Base-by-base conservation (phyloP, 2,888 invertebrate species). In the Andrena chrysosceles region DNA sequence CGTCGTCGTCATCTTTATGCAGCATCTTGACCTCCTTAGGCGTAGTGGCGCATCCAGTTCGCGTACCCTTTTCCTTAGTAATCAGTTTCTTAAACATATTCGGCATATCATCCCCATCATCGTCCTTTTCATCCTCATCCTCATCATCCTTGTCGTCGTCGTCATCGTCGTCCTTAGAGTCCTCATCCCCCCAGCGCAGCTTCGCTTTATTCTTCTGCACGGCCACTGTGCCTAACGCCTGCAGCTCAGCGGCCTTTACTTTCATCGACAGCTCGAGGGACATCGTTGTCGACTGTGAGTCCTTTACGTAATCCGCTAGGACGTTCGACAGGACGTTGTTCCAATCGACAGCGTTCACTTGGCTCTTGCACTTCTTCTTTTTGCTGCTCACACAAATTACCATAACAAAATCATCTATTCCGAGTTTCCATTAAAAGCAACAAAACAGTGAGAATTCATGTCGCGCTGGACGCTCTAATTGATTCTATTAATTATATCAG, bases 361-460 rank as follows among this genome's bases (percentile, higher is more conserved):
- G 88, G 48, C 70, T 87, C 67, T 91, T 91, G 84, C 93, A 93
- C 33, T 91, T 92, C 76, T 92, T 92, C 79, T 93, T 92, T 60
- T 92, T 92, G 52, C 93, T 93, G 6, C 67, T 13, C 35, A 68
- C 4, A 67, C 64, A 66, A 52, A 42, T 23, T 23, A 56, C 56
- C 13, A 20, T 13, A 23, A 54, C 3, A 64, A 7, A 13, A 10
- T 48, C 1, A 20, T 16, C 26, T 0, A 8, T 4, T 10, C 20
- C 42, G 20, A 20, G 20, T 23, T 42, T 42, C 13, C n/a, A 20
- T 33, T 62, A 10, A 35, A n/a, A 13, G n/a, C 31, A 31, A 60
- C 60, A 1, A 13, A 62, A 62, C 62, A n/a, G n/a, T 2, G 62
- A 35, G 33, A 62, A 33, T 62, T 20, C 33, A 4, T 10, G 33